Conservation (phyloP, 2,888 invertebrate species). For the Strigamia crassipes region DNA sequence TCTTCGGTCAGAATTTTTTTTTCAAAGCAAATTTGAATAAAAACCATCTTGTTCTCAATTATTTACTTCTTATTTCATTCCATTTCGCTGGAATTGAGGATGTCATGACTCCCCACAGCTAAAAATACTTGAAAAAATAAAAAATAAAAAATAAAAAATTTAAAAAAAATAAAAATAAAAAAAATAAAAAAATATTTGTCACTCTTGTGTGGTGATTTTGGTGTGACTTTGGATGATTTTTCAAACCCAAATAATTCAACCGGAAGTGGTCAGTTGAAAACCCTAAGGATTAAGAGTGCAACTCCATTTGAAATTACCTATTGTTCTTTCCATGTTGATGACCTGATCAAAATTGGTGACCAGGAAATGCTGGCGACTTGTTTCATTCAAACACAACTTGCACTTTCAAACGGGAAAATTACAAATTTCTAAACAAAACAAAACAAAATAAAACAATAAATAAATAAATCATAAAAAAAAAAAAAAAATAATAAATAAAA, state of each 20-base stretch:
- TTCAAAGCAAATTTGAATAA: too few relatives aligned
- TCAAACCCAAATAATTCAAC: background rate
- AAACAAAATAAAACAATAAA: too few relatives aligned
- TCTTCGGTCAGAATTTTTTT: too few relatives aligned
- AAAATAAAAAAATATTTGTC: too few relatives aligned
- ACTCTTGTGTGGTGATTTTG: too few relatives aligned
- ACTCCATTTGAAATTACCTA: background rate
- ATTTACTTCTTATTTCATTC: too few relatives aligned
- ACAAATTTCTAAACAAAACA: background rate
- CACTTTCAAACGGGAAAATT: background rate
- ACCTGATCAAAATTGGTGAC: slow-evolving; percentile 1
- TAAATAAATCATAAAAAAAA: background rate
- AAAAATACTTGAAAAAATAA: too few relatives aligned
- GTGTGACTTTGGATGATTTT: too few relatives aligned
- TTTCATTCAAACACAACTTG: background rate
- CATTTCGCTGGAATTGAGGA: too few relatives aligned
- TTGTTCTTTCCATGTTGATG: slow-evolving; percentile 4
- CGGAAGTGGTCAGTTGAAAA: background rate
- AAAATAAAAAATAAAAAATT: background rate
- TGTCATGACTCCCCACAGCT: too few relatives aligned
- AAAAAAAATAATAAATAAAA: background rate
- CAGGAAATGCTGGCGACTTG: background rate
- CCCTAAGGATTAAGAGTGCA: background rate
- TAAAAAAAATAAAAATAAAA: background rate
- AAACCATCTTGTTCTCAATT: too few relatives aligned